Conservation (phyloP, 1,140 invertebrate genomes). For the Babylonia areolata region DNA sequence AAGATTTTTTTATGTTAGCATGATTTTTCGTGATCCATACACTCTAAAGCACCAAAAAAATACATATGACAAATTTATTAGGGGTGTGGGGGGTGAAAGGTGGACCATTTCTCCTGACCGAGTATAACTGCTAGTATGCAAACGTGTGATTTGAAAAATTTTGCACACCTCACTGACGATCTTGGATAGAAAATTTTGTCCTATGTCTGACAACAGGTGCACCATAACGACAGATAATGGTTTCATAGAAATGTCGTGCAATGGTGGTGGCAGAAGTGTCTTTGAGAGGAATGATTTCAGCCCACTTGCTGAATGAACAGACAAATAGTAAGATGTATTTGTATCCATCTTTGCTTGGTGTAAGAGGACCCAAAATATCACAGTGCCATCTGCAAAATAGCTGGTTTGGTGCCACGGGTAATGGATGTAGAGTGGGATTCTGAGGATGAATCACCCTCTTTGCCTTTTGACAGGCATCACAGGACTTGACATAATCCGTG, state of each 20-base stretch:
- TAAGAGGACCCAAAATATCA: neutral
- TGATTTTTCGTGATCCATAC: no score
- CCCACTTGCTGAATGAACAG: conserved; percentile 5
- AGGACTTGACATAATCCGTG: neutral
- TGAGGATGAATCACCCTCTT: neutral
- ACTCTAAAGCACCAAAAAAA: no score
- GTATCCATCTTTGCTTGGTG: neutral
- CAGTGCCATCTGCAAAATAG: conserved; percentile 13
- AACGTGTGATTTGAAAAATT: conserved; percentile 12
- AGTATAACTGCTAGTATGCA: conserved; percentile 17
- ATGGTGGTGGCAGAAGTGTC: neutral
- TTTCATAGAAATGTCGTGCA: neutral
- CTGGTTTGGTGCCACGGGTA: neutral
- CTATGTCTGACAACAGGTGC: neutral
- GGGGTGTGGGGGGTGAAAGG: no score
- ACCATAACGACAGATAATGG: conserved; percentile 13
- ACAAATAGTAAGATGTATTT: neutral
- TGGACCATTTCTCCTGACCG: no score
- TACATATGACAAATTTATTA: no score
- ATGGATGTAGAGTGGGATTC: neutral
- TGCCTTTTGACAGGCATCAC: neutral
- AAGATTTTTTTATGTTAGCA: no score
- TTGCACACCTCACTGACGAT: neutral
- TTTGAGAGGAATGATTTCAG: neutral
- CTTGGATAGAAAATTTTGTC: conserved; percentile 18